Evolutionary conservation across 2,797 vertebrate genomes (phyloP).

Genomic region (Spondyliosoma cantharus): DNA sequence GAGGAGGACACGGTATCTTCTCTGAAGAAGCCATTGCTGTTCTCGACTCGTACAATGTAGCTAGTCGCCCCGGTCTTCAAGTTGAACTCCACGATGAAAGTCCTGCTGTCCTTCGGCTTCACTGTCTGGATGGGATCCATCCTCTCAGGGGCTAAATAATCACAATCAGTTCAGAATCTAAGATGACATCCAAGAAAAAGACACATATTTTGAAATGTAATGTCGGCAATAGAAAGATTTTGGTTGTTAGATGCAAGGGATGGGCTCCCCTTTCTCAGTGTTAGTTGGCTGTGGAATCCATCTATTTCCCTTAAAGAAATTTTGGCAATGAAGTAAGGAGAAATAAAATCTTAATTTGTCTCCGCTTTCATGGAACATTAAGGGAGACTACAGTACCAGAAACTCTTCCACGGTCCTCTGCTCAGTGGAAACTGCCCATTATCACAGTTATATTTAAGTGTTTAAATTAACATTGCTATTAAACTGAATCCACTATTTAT

Average conservation of each 20-base stretch:
- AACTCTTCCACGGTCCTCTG: background rate
- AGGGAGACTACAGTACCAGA: background rate
- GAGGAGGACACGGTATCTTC: constrained; percentile 85
- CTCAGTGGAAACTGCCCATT: background rate
- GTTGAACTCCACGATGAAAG: constrained; percentile 88
- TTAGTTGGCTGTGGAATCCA: background rate
- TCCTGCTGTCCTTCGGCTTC: constrained; percentile 89
- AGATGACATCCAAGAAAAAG: background rate
- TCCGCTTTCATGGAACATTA: background rate
- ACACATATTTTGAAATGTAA: background rate
- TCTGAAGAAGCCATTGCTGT: constrained; percentile 76
- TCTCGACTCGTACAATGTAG: constrained; percentile 87
- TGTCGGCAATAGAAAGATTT: background rate
- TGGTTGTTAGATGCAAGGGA: background rate
- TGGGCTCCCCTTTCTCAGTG: background rate
- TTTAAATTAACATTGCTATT: background rate
- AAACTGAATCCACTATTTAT: background rate
- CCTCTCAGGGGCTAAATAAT: constrained; percentile 84
- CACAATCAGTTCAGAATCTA: constrained; percentile 15
- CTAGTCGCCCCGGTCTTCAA: constrained; percentile 78
- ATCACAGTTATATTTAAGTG: background rate
- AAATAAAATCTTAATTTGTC: background rate
- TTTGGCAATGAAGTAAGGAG: background rate
- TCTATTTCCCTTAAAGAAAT: background rate
- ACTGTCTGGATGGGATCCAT: constrained; percentile 72